phyloP scores from a whole-genome alignment of 2,888 invertebrate species.

The Gandaritis pyraliata region DNA sequence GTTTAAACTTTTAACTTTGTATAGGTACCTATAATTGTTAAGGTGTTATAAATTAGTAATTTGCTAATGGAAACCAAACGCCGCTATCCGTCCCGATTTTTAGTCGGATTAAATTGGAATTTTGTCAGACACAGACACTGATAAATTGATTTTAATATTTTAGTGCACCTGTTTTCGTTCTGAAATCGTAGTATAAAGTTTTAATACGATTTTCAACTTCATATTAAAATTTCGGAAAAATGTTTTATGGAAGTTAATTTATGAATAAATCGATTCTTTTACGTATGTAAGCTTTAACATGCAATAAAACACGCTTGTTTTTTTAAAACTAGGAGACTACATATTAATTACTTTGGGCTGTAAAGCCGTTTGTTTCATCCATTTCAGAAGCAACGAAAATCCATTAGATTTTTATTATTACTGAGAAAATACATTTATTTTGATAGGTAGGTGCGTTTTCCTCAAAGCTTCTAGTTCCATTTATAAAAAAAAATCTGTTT shows the following conservation, averaged over 20 bases:
- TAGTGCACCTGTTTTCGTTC: constrained; percentile 6
- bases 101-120: constrained; percentile 21
- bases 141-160: constrained; percentile 30
- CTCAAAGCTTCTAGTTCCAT: too few species aligned
- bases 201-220: neutral
- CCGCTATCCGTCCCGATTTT: constrained; percentile 10
- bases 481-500: too few species aligned
- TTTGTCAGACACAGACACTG: constrained; percentile 14
- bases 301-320: too few species aligned
- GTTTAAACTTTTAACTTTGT: too few species aligned
- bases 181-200: neutral
- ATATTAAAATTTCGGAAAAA: neutral
- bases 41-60: neutral
- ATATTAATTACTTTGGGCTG: too few species aligned
- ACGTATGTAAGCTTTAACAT: too few species aligned
- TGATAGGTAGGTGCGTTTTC: too few species aligned
- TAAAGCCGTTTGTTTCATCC: too few species aligned
- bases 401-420: too few species aligned
- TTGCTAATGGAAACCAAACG: constrained; percentile 15
- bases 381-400: too few species aligned
- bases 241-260: neutral
- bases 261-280: neutral
- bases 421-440: too few species aligned
- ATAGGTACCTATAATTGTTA: neutral
- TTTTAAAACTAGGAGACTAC: too few species aligned